A percentile compares a stretch with the other conserved stretches of the same genome.
Evolutionary conservation across 1,140 invertebrate genomes (phyloP).

Genomic region (Zaprionus lachaisei): DNA sequence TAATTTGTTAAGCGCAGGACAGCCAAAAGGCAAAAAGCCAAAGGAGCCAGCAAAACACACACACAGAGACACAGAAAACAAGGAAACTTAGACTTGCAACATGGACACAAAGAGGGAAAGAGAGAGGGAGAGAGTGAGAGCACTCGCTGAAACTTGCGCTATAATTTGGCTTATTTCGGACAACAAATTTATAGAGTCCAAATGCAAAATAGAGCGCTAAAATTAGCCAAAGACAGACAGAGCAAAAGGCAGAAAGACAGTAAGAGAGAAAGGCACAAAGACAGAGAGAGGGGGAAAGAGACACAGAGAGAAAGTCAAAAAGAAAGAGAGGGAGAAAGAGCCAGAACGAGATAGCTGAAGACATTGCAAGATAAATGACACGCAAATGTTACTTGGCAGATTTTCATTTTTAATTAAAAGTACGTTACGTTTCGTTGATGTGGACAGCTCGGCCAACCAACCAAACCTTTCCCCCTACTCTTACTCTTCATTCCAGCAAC

Average conservation of each 20-base stretch:
- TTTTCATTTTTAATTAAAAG: conserved; percentile 84
- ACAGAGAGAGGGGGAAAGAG: too few species aligned
- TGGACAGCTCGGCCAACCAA: background rate
- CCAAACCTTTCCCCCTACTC: background rate
- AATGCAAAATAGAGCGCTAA: conserved; percentile 72
- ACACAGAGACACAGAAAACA: conserved; percentile 1
- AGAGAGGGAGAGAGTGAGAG: conserved; percentile 8
- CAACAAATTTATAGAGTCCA: conserved; percentile 73
- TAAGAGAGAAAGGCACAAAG: too few species aligned
- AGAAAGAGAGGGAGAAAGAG: background rate
- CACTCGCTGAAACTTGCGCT: conserved; percentile 61
- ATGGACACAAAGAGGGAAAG: conserved; percentile 38
- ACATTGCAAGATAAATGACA: conserved; percentile 76
- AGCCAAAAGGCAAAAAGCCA: conserved; percentile 74
- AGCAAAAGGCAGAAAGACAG: background rate
- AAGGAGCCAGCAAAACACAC: conserved; percentile 42
- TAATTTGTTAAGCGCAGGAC: conserved; percentile 82
- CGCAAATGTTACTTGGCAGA: conserved; percentile 78
- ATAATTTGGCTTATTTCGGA: conserved; percentile 79
- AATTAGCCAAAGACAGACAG: conserved; percentile 60
- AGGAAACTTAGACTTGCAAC: conserved; percentile 74
- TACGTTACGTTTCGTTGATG: conserved; percentile 44
- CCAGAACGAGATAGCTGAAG: background rate
- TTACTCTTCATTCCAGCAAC: background rate
- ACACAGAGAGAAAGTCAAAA: background rate